Percentiles rank a stretch among this genome's conserved stretches.
These are phyloP conservation scores for Nycticebus coucang DNA, from an alignment of 2,113 vertebrate genomes.

Conservation along the genomic window DNA sequence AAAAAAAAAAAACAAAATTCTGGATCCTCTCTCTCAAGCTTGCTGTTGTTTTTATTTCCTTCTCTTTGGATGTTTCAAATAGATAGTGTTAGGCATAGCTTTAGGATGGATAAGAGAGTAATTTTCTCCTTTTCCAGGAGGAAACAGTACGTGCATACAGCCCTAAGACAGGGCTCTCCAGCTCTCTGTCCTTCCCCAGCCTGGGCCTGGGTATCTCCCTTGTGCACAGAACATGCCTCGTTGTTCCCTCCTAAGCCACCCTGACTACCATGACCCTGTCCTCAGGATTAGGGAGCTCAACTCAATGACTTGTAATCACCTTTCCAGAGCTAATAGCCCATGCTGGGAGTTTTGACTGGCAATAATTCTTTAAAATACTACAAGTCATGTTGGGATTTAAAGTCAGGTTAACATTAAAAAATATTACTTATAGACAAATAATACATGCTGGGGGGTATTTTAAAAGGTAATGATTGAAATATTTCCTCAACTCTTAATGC, in stretches of 20 bases:
- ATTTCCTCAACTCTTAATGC: not conserved
- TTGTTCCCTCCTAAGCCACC: not conserved
- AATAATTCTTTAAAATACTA: not conserved
- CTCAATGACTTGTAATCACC: not conserved
- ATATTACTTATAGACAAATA: not conserved
- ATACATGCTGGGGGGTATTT: not conserved
- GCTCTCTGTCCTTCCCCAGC: accelerated
- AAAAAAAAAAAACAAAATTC: too few relatives aligned
- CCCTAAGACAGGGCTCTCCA: not conserved
- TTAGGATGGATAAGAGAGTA: not conserved
- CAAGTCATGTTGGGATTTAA: not conserved
- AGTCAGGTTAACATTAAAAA: not conserved
- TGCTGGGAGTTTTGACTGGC: not conserved
- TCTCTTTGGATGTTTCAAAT: not conserved
- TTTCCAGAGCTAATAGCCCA: not conserved
- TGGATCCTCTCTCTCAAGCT: not conserved
- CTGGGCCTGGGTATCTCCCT: not conserved
- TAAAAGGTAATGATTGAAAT: not conserved
- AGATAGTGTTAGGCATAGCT: not conserved
- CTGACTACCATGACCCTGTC: not conserved
- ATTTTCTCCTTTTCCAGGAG: not conserved
- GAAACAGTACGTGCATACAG: not conserved
- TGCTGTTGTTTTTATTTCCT: not conserved
- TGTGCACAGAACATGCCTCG: not conserved
- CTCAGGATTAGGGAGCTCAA: not conserved